phyloP scores from a whole-genome alignment of 2,888 invertebrate species.

The Euclidia mi region DNA sequence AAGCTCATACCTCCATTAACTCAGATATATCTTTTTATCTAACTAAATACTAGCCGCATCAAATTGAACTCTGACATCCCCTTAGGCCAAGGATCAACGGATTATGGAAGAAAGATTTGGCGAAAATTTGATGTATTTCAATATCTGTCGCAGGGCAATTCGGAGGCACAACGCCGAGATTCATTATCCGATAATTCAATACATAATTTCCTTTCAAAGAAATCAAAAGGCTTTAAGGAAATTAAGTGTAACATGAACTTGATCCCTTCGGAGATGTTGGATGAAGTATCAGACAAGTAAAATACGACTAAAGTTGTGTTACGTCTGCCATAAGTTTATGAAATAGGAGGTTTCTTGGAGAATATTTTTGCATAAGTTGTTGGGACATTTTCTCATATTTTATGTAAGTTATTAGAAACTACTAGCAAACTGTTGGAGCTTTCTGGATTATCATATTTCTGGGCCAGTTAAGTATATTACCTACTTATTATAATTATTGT shows the following conservation, averaged over 20 bases:
- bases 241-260: conserved; percentile 26
- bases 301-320: conserved; percentile 13
- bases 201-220: conserved; percentile 43
- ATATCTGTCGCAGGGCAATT: not conserved
- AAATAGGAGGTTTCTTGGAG: not conserved
- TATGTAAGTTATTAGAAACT: too few species aligned
- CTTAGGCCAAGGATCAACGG: too few species aligned
- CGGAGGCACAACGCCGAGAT: conserved; percentile 13
- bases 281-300: conserved; percentile 17
- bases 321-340: conserved; percentile 2
- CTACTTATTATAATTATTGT: too few species aligned
- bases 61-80: too few species aligned
- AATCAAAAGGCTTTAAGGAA: conserved; percentile 36
- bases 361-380: not conserved
- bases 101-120: not conserved
- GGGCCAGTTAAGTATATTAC: too few species aligned
- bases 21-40: too few species aligned
- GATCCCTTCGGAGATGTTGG: conserved; percentile 21
- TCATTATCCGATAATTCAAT: conserved; percentile 30
- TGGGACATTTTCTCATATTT: too few species aligned
- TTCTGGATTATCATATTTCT: too few species aligned
- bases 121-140: not conserved
- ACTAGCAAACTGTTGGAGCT: too few species aligned
- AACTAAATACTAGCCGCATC: too few species aligned
- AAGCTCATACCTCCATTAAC: too few species aligned